Conservation (phyloP, 2,113 vertebrate species). For the Jaculus jaculus region DNA sequence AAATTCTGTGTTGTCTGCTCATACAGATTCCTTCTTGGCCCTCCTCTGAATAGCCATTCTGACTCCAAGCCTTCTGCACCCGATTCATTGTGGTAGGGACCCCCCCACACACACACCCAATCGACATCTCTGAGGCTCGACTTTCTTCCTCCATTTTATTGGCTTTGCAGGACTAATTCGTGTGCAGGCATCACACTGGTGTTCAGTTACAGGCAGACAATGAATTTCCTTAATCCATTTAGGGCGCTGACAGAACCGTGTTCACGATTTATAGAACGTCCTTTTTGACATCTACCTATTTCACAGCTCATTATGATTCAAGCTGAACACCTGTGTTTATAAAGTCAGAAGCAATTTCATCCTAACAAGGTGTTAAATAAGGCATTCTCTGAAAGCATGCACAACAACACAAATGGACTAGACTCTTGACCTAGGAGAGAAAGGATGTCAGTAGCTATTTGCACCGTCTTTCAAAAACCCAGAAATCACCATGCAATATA, state of each 20-base stretch:
- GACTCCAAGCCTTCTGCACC: slow-evolving; percentile 68
- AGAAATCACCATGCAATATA: neutral
- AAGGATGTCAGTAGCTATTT: slow-evolving; percentile 48
- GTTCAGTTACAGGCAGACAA: slow-evolving; percentile 69
- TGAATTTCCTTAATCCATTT: slow-evolving; percentile 80
- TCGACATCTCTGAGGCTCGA: slow-evolving; percentile 64
- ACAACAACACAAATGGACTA: slow-evolving; percentile 49
- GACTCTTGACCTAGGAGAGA: slow-evolving; percentile 60
- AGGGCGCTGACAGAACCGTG: slow-evolving; percentile 71
- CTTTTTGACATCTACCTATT: slow-evolving; percentile 80
- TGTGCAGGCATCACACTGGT: slow-evolving; percentile 44
- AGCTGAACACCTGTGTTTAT: slow-evolving; percentile 75
- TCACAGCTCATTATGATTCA: slow-evolving; percentile 80
- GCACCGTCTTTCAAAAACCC: neutral
- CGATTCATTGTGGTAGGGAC: slow-evolving; percentile 65
- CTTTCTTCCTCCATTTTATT: slow-evolving; percentile 76
- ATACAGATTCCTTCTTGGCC: slow-evolving; percentile 68
- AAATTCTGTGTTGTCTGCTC: slow-evolving; percentile 81
- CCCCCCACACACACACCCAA: slow-evolving; percentile 6
- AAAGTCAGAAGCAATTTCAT: slow-evolving; percentile 77
- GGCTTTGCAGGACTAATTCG: slow-evolving; percentile 74
- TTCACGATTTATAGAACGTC: slow-evolving; percentile 79
- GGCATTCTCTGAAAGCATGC: slow-evolving; percentile 64
- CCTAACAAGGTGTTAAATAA: slow-evolving; percentile 77
- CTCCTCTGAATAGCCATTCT: slow-evolving; percentile 73